phyloP scores from a whole-genome alignment of 2,888 invertebrate species.

The Plagodis pulveraria region DNA sequence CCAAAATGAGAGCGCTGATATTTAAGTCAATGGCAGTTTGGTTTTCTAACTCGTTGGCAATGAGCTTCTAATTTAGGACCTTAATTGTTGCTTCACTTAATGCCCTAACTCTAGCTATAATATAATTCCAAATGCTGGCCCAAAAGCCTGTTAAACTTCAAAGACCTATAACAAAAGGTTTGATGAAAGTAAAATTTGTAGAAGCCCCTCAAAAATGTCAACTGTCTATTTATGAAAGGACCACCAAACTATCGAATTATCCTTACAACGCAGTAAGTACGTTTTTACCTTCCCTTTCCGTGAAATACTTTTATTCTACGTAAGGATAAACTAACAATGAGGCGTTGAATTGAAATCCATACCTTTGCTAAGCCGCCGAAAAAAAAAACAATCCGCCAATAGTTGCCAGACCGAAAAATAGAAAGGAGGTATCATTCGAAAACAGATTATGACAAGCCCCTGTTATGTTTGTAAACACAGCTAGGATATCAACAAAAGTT shows the following conservation, averaged over 20 bases:
- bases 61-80: too few species aligned
- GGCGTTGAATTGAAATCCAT: constrained; percentile 83
- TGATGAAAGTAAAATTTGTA: constrained; percentile 67
- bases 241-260: constrained; percentile 71
- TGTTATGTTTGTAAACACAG: constrained; percentile 84
- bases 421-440: constrained; percentile 71
- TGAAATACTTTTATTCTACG: constrained; percentile 69
- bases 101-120: too few species aligned
- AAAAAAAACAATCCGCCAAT: constrained; percentile 67
- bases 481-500: constrained; percentile 63
- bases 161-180: constrained; percentile 27
- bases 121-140: too few species aligned
- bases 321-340: constrained; percentile 75
- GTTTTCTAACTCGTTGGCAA: too few species aligned
- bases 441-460: constrained; percentile 83
- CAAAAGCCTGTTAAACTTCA: background rate
- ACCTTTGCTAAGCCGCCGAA: constrained; percentile 63
- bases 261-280: constrained; percentile 60
- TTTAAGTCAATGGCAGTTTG: too few species aligned
- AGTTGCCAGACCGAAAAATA: constrained; percentile 78
- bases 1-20: too few species aligned
- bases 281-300: constrained; percentile 71
- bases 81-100: too few species aligned
- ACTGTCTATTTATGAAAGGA: constrained; percentile 63
- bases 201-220: constrained; percentile 64